Conservation (phyloP, 2,113 vertebrate genomes). For the Phyllopteryx taeniolatus region DNA sequence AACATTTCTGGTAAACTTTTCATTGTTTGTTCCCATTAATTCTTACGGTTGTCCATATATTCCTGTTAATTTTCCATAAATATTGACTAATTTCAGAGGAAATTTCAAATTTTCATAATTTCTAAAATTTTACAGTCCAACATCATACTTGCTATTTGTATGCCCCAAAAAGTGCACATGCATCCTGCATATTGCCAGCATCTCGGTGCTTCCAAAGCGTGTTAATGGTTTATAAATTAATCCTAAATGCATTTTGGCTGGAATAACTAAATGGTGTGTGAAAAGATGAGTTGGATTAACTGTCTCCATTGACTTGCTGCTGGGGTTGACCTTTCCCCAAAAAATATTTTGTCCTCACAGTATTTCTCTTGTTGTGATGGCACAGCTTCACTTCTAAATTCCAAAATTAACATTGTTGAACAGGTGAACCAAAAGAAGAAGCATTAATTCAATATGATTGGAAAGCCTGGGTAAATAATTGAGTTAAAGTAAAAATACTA, state of each 20-base stretch:
- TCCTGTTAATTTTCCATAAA: too few species aligned
- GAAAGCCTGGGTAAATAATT: neutral
- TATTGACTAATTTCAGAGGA: too few species aligned
- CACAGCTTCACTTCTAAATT: slow-evolving; percentile 14
- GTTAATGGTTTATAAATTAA: neutral
- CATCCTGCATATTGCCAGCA: too few species aligned
- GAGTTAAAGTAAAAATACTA: neutral
- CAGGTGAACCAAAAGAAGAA: slow-evolving; percentile 22
- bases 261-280: neutral
- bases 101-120: too few species aligned
- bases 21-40: too few species aligned
- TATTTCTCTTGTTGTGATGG: slow-evolving; percentile 8
- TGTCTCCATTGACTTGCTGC: neutral
- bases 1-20: too few species aligned
- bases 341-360: neutral
- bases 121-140: too few species aligned
- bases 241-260: neutral
- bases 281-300: neutral
- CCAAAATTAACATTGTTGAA: slow-evolving; percentile 10
- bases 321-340: slow-evolving; percentile 4
- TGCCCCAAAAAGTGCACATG: too few species aligned
- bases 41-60: too few species aligned
- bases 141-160: too few species aligned
- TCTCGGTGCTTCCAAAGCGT: too few species aligned
- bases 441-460: neutral